Conservation (phyloP, 2,113 vertebrate genomes). For the Xyrauchen texanus region DNA sequence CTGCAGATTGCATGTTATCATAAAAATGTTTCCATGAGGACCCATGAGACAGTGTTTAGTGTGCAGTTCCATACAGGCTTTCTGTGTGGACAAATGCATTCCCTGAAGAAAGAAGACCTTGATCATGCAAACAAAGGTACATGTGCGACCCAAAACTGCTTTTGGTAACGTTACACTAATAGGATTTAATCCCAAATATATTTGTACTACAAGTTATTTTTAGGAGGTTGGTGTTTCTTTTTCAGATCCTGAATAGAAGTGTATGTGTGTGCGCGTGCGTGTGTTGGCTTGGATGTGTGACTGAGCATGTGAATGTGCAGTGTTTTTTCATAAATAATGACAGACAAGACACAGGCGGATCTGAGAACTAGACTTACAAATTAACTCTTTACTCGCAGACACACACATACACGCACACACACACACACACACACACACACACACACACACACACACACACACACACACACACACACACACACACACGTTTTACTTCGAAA, state of each 20-base stretch:
- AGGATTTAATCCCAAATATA: neutral
- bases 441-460: neutral
- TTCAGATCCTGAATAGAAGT: too few relatives aligned
- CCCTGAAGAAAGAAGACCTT: conserved; percentile 85
- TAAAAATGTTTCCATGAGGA: conserved; percentile 73
- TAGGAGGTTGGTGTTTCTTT: neutral
- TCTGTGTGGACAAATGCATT: conserved; percentile 72
- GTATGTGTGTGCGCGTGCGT: neutral
- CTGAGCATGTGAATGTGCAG: neutral
- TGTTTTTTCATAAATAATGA: conserved; percentile 26
- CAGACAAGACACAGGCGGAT: neutral
- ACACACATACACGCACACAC: neutral
- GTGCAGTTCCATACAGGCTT: conserved; percentile 91
- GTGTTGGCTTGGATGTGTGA: neutral
- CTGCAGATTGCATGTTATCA: conserved; percentile 89
- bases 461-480: neutral
- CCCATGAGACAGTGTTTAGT: conserved; percentile 82
- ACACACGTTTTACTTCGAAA: neutral
- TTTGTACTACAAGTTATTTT: neutral
- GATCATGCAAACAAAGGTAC: conserved; percentile 81
- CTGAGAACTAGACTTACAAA: neutral
- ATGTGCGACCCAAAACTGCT: conserved; percentile 40
- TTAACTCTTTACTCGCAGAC: neutral
- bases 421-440: neutral
- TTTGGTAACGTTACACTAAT: conserved; percentile 37